Base-by-base conservation (phyloP, 2,888 invertebrate genomes). In the Pediacus dermestoides region DNA sequence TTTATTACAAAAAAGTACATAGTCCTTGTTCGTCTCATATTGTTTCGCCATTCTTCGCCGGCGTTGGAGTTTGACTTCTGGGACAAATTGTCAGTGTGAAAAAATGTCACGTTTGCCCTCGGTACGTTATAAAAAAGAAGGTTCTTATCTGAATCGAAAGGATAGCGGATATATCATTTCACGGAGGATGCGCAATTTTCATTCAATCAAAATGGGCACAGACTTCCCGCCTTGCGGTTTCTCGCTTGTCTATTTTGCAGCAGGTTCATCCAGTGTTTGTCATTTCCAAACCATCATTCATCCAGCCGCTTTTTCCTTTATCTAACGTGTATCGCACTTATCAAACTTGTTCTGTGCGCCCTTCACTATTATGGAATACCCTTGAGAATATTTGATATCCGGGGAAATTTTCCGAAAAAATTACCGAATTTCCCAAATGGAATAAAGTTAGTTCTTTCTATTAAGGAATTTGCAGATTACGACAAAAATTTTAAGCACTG, bases 141-240 rank as follows among this genome's bases (percentile, higher is more conserved):
- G 50, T 50, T 55, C 55, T 63, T 61, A 61, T 60, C 60, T 58
- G 58, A 58, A 60, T 60, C 55, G 57, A 54, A 53, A 56, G 54
- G 55, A 53, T 53, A 52, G 48, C 53, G 64, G 60, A 63, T 63
- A 61, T 60, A 62, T 64, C 64, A 64, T 64, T 64, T 64, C 64
- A 64, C 64, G 63, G 58, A 56, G 57, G 60, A 55, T 61, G 64
- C 58, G 60, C 64, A 64, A 64, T 64, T 64, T 59, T 61, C 62
- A 60, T 63, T 63, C 62, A 60, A 63, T 63, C 63, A 62, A 61
- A 61, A 57, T 52, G 55, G 52, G 52, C 46, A 41, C 48, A 52
- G 56, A 53, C 55, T 58, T 57, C 42, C 52, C 52, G 56, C 50
- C 57, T 49, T 49, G 53, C 51, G 50, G 52, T 53, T 48, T 47